A percentile compares a stretch with the other conserved stretches of the same genome.
Conservation (phyloP, 2,113 vertebrate genomes). For the Sisor rabdophorus region DNA sequence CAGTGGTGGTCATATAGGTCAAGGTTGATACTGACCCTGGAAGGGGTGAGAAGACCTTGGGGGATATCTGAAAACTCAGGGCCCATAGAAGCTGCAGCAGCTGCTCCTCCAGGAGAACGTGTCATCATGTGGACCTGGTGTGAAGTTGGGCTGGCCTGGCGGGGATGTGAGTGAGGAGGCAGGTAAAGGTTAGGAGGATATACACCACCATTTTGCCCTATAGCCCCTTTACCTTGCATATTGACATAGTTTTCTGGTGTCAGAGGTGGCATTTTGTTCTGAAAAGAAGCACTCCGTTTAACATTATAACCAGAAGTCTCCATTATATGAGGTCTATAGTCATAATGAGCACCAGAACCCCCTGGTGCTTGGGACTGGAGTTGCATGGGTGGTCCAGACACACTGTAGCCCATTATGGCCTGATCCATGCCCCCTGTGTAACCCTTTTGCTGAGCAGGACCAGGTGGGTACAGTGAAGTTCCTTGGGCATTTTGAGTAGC, state of each 20-base stretch:
- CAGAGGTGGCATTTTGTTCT: conserved; percentile 79
- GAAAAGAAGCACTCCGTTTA: conserved; percentile 91
- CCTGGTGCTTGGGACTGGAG: conserved; percentile 74
- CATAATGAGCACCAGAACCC: conserved; percentile 75
- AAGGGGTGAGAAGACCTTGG: conserved; percentile 77
- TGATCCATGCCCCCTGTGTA: conserved; percentile 79
- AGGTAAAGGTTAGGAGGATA: conserved; percentile 77
- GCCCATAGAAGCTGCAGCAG: conserved; percentile 62
- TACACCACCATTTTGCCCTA: conserved; percentile 71
- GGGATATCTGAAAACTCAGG: conserved; percentile 82
- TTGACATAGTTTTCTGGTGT: conserved; percentile 74
- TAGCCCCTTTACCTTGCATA: conserved; percentile 78
- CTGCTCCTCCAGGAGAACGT: conserved; percentile 69
- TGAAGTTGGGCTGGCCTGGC: conserved; percentile 81
- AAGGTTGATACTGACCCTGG: conserved; percentile 87
- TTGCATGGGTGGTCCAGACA: conserved; percentile 75
- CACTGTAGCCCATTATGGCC: conserved; percentile 78
- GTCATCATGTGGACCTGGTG: conserved; percentile 85
- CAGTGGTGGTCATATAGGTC: conserved; percentile 88
- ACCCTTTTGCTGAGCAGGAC: conserved; percentile 74
- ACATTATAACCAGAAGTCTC: conserved; percentile 81
- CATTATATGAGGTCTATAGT: conserved; percentile 80
- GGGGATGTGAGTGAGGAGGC: conserved; percentile 79
- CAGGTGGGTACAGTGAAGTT: conserved; percentile 65
- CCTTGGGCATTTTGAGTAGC: conserved; percentile 62